Percentiles rank a stretch among this genome's conserved stretches.
Evolutionary conservation across 2,888 invertebrate species (phyloP).

Genomic region (Molorchus minor): DNA sequence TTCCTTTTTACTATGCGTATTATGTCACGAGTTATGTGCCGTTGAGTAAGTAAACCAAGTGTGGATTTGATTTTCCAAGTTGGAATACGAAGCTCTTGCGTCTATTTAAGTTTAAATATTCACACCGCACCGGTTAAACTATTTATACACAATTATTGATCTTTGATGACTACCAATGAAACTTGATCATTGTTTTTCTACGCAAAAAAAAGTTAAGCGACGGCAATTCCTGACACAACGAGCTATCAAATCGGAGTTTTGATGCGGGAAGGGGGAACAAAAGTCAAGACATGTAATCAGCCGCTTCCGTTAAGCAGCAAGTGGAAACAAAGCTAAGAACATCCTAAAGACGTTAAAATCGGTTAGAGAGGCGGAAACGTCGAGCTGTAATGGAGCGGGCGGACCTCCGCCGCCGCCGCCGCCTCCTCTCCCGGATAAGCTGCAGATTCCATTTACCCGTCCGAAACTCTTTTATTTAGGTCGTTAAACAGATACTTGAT

Average conservation of each 20-base stretch:
- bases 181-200: no score
- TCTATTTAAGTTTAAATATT: no score
- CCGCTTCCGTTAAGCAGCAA: slow-evolving; percentile 29
- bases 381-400: slow-evolving; percentile 53
- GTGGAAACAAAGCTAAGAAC: slow-evolving; percentile 52
- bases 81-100: no score
- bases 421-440: slow-evolving; percentile 49
- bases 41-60: no score
- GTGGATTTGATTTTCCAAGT: no score
- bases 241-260: background rate
- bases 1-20: no score
- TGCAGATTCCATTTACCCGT: slow-evolving; percentile 62
- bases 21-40: no score
- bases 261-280: background rate
- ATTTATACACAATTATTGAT: no score
- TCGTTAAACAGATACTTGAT: slow-evolving; percentile 60
- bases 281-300: slow-evolving; percentile 17
- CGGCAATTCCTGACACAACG: background rate
- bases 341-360: slow-evolving; percentile 58
- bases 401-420: slow-evolving; percentile 39
- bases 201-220: no score
- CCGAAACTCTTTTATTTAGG: slow-evolving; percentile 62
- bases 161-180: no score
- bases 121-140: no score
- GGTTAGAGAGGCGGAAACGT: slow-evolving; percentile 54